Percentiles rank a stretch among this genome's conserved stretches.
Evolutionary conservation across 2,888 invertebrate species (phyloP).

Genomic region (Luperina testacea): DNA sequence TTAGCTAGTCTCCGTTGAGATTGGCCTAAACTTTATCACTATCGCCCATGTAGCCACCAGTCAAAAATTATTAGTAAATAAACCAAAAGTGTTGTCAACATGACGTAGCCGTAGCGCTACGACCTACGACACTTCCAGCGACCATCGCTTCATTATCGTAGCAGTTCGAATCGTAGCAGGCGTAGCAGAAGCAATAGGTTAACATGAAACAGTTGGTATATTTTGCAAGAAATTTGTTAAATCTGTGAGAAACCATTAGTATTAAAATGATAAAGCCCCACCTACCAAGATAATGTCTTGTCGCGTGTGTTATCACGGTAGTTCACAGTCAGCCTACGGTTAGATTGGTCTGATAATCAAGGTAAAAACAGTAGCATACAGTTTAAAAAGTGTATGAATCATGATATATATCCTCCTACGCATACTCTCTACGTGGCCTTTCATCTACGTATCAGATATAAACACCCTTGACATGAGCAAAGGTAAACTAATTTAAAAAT

Average conservation of each 20-base stretch:
- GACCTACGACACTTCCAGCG: conserved; percentile 42
- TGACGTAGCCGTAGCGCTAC: conserved; percentile 48
- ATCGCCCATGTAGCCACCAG: not conserved
- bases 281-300: conserved; percentile 24
- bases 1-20: not conserved
- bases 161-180: conserved; percentile 34
- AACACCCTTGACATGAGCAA: not conserved
- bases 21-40: not conserved
- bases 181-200: conserved; percentile 52
- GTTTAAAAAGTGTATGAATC: not conserved
- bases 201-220: conserved; percentile 32
- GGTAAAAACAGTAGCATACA: not conserved
- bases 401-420: not conserved
- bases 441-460: not conserved
- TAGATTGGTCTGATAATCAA: not conserved
- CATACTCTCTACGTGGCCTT: not conserved
- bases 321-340: not conserved
- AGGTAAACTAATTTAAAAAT: not conserved
- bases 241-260: conserved; percentile 18
- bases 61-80: not conserved
- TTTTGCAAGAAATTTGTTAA: conserved; percentile 28
- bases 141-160: conserved; percentile 34
- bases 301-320: conserved; percentile 22
- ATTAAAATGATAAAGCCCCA: conserved; percentile 31
- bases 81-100: conserved; percentile 4